Percentiles rank a stretch among this genome's conserved stretches.
phyloP scores from a whole-genome alignment of 2,113 vertebrate species.

The Seriola rivoliana region DNA sequence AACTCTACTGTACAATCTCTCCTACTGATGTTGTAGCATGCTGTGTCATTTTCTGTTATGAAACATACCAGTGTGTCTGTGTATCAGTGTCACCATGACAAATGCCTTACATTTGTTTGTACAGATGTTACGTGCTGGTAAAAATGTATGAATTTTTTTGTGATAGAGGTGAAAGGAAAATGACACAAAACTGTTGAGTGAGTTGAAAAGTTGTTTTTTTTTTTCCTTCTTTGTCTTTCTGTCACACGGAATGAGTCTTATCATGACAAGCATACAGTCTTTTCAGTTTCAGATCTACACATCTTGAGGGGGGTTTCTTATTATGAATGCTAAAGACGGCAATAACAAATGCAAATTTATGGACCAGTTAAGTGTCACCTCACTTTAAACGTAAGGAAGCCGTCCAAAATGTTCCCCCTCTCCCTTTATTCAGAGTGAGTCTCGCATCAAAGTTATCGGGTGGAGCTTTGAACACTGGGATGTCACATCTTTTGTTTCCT shows the following conservation, averaged over 20 bases:
- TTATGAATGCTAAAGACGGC: constrained; percentile 68
- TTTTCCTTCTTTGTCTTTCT: constrained; percentile 1
- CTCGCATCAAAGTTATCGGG: constrained; percentile 73
- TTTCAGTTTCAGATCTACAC: constrained; percentile 62
- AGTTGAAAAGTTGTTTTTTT: constrained; percentile 38
- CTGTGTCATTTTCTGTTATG: constrained; percentile 25
- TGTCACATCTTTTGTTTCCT: constrained; percentile 76
- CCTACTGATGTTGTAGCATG: background rate
- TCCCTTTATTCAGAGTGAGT: constrained; percentile 48
- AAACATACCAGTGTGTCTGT: constrained; percentile 32
- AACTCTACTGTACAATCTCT: background rate
- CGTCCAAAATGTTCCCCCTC: constrained; percentile 57
- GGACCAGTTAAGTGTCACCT: constrained; percentile 71
- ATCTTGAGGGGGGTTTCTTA: constrained; percentile 61
- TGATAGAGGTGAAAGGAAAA: constrained; percentile 19
- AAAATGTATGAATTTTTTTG: background rate
- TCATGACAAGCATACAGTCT: constrained; percentile 21
- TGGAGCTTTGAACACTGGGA: constrained; percentile 67
- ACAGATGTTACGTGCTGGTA: constrained; percentile 31
- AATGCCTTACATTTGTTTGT: constrained; percentile 41
- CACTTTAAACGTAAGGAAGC: constrained; percentile 70
- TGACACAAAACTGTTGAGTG: constrained; percentile 12
- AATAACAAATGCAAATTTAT: constrained; percentile 78
- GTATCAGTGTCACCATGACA: constrained; percentile 53
- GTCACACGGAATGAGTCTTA: constrained; percentile 24